Evolutionary conservation across 2,113 vertebrate species (phyloP).

Genomic region (Struthidea cinerea): DNA sequence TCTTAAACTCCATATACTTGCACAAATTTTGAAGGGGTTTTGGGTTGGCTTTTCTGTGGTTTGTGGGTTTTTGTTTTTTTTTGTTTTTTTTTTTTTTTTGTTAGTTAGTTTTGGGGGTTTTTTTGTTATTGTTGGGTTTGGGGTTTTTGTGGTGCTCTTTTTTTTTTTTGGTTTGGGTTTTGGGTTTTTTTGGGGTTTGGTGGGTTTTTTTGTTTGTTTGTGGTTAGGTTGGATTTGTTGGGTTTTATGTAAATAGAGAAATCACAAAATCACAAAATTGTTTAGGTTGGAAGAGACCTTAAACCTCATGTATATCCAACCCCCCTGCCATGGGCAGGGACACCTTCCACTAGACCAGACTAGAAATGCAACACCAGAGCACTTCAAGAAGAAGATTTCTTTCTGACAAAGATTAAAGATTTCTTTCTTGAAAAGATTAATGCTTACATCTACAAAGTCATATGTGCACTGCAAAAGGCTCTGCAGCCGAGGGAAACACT

Average conservation of each 20-base stretch:
- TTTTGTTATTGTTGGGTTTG: not conserved
- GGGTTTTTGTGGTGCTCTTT: not conserved
- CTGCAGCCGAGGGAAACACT: not conserved
- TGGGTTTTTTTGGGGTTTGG: not conserved
- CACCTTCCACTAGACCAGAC: not conserved
- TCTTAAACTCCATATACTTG: not conserved
- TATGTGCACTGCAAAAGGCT: not conserved
- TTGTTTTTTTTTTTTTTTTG: not conserved
- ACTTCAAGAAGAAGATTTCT: not conserved
- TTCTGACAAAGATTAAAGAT: not conserved
- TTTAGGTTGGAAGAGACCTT: not conserved
- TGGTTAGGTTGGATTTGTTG: not conserved
- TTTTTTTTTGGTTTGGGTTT: not conserved
- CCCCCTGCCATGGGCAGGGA: not conserved
- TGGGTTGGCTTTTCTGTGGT: not conserved
- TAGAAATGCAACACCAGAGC: not conserved
- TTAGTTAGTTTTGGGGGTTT: not conserved
- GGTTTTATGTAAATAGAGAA: not conserved
- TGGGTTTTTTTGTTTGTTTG: not conserved
- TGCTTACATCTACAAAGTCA: not conserved
- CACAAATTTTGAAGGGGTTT: not conserved
- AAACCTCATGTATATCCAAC: accelerated
- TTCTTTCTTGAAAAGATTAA: not conserved
- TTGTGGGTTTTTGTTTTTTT: not conserved
- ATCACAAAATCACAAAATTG: not conserved